Evolutionary conservation across 1,140 invertebrate species (phyloP).

Genomic region (Drosophila miranda): DNA sequence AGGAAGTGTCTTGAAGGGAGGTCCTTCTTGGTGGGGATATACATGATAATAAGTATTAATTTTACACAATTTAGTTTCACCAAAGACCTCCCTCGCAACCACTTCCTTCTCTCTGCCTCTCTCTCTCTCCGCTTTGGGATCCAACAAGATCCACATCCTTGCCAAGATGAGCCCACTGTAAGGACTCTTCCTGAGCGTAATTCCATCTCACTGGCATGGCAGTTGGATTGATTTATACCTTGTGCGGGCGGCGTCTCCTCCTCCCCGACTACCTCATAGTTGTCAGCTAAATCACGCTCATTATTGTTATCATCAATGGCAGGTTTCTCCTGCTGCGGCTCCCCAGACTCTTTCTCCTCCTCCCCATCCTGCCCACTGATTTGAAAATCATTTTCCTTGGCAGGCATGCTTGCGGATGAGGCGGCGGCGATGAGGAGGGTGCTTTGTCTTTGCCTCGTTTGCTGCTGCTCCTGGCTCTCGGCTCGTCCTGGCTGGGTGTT

Average conservation of each 20-base stretch:
- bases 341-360: slow-evolving; percentile 1
- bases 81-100: too few species aligned
- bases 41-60: background rate
- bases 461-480: too few species aligned
- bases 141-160: background rate
- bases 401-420: slow-evolving; percentile 17
- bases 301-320: slow-evolving; percentile 76
- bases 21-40: background rate
- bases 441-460: background rate
- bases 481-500: slow-evolving; percentile 42
- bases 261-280: slow-evolving; percentile 59
- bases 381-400: slow-evolving; percentile 78
- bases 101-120: too few species aligned
- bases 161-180: background rate
- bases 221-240: slow-evolving; percentile 57
- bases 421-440: slow-evolving; percentile 1
- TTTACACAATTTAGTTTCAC: background rate
- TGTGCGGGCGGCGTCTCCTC: slow-evolving; percentile 21
- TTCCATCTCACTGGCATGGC: slow-evolving; percentile 9
- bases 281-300: slow-evolving; percentile 80
- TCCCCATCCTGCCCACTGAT: slow-evolving; percentile 44
- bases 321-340: slow-evolving; percentile 39
- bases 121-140: background rate
- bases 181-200: slow-evolving; percentile 16
- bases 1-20: too few species aligned